These are phyloP conservation scores for Eubucco bourcierii DNA, from an alignment of 2,113 vertebrate species.

Conservation along the genomic window DNA sequence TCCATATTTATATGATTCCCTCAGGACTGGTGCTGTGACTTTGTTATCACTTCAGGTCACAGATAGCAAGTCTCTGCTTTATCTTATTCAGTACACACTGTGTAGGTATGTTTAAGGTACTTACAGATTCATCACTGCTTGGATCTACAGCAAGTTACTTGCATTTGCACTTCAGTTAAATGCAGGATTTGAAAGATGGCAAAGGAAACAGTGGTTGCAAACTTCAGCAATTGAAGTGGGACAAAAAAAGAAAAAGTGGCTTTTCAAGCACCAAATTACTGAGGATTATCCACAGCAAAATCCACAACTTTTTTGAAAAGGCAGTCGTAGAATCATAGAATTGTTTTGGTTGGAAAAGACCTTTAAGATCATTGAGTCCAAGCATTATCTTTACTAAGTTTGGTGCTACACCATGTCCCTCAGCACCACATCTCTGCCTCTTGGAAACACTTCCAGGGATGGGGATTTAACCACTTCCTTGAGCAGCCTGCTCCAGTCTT, in stretches of 20 bases:
- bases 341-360: no score
- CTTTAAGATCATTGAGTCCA: no score
- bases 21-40: background rate
- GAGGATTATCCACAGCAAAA: background rate
- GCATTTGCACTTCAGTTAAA: background rate
- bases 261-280: background rate
- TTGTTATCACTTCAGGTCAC: background rate
- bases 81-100: background rate
- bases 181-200: background rate
- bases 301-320: background rate
- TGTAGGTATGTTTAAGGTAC: background rate
- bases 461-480: no score
- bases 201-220: background rate
- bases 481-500: no score
- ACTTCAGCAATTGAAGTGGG: background rate
- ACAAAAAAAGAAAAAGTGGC: background rate
- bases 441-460: no score
- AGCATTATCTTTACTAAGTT: no score
- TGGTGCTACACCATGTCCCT: no score
- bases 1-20: background rate
- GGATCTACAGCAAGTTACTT: background rate
- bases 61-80: background rate
- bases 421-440: no score
- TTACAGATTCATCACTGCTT: background rate
- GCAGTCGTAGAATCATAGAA: background rate